These are phyloP conservation scores for Trissolcus basalis DNA, from an alignment of 1,140 invertebrate genomes.

Conservation along the genomic window DNA sequence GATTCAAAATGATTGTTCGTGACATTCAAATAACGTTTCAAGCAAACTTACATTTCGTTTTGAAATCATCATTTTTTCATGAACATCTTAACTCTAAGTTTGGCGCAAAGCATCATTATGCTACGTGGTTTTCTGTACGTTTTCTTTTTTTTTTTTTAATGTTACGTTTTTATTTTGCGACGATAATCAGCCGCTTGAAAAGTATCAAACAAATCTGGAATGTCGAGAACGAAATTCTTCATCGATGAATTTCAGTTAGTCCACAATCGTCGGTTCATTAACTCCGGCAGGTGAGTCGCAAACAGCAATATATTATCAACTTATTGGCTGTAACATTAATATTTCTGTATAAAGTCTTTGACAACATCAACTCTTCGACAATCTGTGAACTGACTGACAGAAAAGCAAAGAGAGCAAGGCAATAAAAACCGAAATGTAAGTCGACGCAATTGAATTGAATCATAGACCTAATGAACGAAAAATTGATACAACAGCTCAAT, in stretches of 20 bases:
- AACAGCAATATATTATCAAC: conserved; percentile 36
- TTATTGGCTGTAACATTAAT: conserved; percentile 28
- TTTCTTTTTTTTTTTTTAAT: no score
- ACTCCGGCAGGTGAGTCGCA: conserved; percentile 17
- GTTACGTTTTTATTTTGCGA: no score
- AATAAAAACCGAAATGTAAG: conserved; percentile 28
- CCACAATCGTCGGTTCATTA: conserved; percentile 34
- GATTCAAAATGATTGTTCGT: conserved; percentile 10
- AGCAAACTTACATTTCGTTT: conserved; percentile 35
- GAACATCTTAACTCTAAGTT: conserved; percentile 3
- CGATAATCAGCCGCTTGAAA: no score
- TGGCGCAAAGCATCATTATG: conserved; percentile 7
- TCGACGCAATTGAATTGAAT: neutral
- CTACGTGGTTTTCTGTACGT: no score
- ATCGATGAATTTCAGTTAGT: conserved; percentile 28
- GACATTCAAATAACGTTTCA: conserved; percentile 31
- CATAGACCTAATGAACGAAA: no score
- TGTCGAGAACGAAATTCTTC: conserved; percentile 4
- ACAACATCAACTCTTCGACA: conserved; percentile 20
- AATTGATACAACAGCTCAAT: no score
- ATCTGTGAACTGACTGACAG: conserved; percentile 25
- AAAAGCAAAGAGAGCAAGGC: conserved; percentile 1
- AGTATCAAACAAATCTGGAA: conserved; percentile 7
- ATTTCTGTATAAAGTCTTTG: conserved; percentile 32
- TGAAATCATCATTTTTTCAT: neutral